These are phyloP conservation scores for Phalangium opilio DNA, from an alignment of 2,888 invertebrate genomes.

Conservation along the genomic window DNA sequence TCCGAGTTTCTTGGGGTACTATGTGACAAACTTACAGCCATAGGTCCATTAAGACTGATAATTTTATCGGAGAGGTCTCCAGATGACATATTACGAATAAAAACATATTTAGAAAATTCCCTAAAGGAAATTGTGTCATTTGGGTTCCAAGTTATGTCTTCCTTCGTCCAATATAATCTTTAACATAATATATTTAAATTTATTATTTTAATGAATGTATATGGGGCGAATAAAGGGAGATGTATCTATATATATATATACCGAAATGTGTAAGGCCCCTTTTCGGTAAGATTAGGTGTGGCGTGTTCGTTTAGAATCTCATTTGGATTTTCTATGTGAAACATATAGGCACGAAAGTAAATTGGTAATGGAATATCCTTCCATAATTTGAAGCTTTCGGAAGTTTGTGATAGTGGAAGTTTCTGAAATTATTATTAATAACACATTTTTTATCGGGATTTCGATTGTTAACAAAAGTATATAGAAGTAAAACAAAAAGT, in stretches of 20 bases:
- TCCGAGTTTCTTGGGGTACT: too few species aligned
- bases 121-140: conserved; percentile 25
- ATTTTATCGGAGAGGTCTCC: conserved; percentile 24
- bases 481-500: too few species aligned
- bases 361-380: conserved; percentile 18
- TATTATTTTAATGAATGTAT: neutral
- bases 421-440: conserved; percentile 9
- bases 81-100: conserved; percentile 22
- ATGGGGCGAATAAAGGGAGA: neutral
- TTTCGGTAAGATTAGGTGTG: conserved; percentile 15
- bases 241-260: neutral
- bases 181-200: neutral
- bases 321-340: conserved; percentile 17
- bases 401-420: conserved; percentile 12
- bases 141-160: conserved; percentile 23
- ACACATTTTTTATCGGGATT: too few species aligned
- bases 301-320: conserved; percentile 11
- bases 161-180: conserved; percentile 21
- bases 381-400: conserved; percentile 15
- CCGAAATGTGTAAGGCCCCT: conserved; percentile 18
- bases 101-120: conserved; percentile 23
- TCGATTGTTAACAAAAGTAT: too few species aligned
- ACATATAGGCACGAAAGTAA: conserved; percentile 15
- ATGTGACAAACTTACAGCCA: conserved; percentile 20
- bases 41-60: conserved; percentile 23